Percentiles rank a stretch among this genome's conserved stretches.
Conservation (phyloP, 1,140 invertebrate genomes). For the Conus betulinus region DNA sequence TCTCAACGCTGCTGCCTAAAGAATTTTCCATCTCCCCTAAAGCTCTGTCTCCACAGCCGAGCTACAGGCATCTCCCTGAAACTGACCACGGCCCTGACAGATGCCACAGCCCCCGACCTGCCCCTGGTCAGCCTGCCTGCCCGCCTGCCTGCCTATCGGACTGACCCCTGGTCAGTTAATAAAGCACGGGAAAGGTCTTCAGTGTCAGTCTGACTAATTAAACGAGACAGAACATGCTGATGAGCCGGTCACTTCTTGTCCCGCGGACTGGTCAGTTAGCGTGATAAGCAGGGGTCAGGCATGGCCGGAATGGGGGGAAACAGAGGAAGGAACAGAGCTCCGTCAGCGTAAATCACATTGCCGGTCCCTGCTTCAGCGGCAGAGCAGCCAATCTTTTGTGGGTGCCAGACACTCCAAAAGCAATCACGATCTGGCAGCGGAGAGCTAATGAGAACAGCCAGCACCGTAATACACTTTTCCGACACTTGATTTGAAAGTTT, state of each 20-base stretch:
- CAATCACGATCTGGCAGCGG: too few relatives aligned
- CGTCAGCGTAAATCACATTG: background rate
- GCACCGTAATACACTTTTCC: too few relatives aligned
- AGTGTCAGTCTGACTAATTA: background rate
- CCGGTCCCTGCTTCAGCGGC: too few relatives aligned
- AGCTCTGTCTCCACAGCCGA: too few relatives aligned
- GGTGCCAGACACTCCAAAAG: too few relatives aligned
- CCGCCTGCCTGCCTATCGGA: background rate
- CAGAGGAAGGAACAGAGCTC: background rate
- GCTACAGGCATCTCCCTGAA: too few relatives aligned
- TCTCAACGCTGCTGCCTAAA: background rate
- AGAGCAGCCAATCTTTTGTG: too few relatives aligned
- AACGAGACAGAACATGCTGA: constrained; percentile 9
- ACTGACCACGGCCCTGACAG: too few relatives aligned
- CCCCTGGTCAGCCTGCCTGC: too few relatives aligned
- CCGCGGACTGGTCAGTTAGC: background rate
- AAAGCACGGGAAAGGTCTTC: background rate
- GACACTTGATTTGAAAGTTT: too few relatives aligned
- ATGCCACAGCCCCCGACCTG: too few relatives aligned
- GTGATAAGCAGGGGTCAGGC: background rate
- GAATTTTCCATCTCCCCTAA: background rate
- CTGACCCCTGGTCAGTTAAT: background rate
- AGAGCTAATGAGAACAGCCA: too few relatives aligned
- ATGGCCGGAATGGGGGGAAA: background rate
- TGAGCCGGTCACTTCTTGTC: background rate